Conservation (phyloP, 1,140 invertebrate species). For the Panagrolaimus sp. region DNA sequence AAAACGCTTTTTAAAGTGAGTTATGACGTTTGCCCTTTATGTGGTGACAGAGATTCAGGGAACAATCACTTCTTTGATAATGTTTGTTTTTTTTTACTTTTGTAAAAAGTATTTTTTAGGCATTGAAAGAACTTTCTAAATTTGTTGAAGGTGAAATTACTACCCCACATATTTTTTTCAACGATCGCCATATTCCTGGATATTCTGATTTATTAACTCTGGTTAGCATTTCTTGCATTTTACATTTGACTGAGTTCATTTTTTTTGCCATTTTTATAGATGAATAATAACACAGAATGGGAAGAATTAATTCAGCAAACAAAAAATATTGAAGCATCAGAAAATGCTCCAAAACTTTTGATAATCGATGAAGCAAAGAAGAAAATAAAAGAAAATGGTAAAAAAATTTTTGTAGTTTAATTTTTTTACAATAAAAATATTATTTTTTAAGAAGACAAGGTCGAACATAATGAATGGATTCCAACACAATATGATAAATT, state of each 20-base stretch:
- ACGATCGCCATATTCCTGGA: conserved; percentile 1
- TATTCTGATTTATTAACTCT: not conserved
- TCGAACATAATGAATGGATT: conserved; percentile 28
- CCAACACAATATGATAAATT: conserved; percentile 36
- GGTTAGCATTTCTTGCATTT: not conserved
- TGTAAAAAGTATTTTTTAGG: not conserved
- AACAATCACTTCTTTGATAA: too few species aligned
- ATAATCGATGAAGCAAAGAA: conserved; percentile 3
- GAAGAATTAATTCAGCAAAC: not conserved
- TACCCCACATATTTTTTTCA: conserved; percentile 6
- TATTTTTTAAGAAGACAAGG: conserved; percentile 1
- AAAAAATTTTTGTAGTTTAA: too few species aligned
- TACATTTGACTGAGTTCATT: too few species aligned
- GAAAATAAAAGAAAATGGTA: too few species aligned
- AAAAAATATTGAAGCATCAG: not conserved
- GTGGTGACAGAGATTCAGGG: too few species aligned
- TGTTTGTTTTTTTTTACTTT: conserved; percentile 1
- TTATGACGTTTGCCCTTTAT: too few species aligned
- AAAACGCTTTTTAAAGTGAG: too few species aligned
- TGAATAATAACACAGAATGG: not conserved
- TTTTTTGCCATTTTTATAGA: not conserved
- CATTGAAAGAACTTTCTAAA: not conserved
- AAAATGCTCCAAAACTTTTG: not conserved
- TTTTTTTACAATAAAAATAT: too few species aligned
- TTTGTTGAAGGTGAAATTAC: conserved; percentile 4